Percentiles rank a stretch among this genome's conserved stretches.
Evolutionary conservation across 2,888 invertebrate genomes (phyloP).

Genomic region (Acleris cristana): DNA sequence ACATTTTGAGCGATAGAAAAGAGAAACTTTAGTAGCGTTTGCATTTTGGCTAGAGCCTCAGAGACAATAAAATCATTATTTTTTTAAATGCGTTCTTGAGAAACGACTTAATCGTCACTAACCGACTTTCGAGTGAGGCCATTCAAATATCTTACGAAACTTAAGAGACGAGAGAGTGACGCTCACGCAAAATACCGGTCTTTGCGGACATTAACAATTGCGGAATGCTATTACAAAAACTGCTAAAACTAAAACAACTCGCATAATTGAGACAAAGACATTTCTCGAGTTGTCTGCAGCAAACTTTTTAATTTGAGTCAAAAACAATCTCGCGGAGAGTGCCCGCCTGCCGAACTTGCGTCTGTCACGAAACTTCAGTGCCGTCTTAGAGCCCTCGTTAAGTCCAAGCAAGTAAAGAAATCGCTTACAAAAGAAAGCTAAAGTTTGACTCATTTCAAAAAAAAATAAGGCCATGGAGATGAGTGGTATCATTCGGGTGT

Average conservation of each 20-base stretch:
- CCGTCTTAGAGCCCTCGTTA: conserved; percentile 46
- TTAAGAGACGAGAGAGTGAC: too few species aligned
- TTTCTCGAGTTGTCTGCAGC: conserved; percentile 26
- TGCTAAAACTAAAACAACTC: conserved; percentile 27
- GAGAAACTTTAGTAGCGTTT: too few species aligned
- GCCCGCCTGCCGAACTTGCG: conserved; percentile 35
- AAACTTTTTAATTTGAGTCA: conserved; percentile 56
- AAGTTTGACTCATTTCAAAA: not conserved
- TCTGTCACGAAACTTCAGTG: conserved; percentile 17
- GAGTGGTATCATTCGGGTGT: too few species aligned
- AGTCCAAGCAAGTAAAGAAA: conserved; percentile 41
- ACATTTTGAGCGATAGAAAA: too few species aligned
- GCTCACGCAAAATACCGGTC: too few species aligned
- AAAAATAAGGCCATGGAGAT: too few species aligned
- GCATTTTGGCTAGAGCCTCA: too few species aligned
- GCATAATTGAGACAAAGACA: conserved; percentile 29
- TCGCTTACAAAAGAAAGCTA: conserved; percentile 29
- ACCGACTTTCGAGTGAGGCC: too few species aligned
- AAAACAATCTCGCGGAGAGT: conserved; percentile 46
- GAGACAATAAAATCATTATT: too few species aligned
- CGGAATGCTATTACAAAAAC: conserved; percentile 4
- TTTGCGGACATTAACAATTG: not conserved
- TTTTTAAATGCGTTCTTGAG: too few species aligned
- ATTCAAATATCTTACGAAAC: too few species aligned
- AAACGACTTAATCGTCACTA: too few species aligned